A percentile compares a stretch with the other conserved stretches of the same genome.
These are phyloP conservation scores for Hipposideros armiger DNA, from an alignment of 2,113 vertebrate genomes.

Conservation along the genomic window DNA sequence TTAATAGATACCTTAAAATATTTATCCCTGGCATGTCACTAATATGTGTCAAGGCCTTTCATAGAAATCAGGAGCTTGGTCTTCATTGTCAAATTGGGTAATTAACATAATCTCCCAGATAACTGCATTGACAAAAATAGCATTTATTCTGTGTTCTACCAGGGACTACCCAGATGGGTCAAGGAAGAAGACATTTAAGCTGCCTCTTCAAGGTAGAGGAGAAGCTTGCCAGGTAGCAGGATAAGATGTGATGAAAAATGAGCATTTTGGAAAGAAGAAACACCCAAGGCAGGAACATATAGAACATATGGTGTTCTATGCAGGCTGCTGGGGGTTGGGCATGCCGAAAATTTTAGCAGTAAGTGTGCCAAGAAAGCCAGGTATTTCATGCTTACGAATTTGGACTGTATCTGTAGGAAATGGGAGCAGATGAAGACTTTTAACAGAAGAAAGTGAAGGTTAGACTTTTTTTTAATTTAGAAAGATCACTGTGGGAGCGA, in stretches of 20 bases:
- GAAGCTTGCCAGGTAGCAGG: not conserved
- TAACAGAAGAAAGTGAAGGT: not conserved
- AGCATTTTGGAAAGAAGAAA: slow-evolving; percentile 32
- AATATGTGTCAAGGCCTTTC: not conserved
- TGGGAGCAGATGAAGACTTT: not conserved
- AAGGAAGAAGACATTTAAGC: slow-evolving; percentile 37
- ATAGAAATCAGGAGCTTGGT: not conserved
- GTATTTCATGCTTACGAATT: not conserved
- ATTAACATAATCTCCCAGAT: not conserved
- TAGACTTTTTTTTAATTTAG: not conserved
- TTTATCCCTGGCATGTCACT: not conserved
- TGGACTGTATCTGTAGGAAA: slow-evolving; percentile 44
- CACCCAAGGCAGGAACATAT: not conserved
- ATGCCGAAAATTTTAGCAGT: not conserved
- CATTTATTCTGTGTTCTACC: not conserved
- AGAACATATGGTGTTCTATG: not conserved
- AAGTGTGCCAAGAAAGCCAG: not conserved
- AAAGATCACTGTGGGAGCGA: not conserved
- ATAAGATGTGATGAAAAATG: not conserved
- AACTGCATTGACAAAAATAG: not conserved
- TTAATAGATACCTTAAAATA: not conserved
- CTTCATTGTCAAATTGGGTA: slow-evolving; percentile 3
- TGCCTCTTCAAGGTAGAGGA: not conserved
- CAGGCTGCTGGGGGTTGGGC: not conserved
- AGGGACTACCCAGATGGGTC: not conserved